Percentiles rank a stretch among this genome's conserved stretches.
Evolutionary conservation across 2,888 invertebrate species (phyloP).

Genomic region (Torymus auratus): DNA sequence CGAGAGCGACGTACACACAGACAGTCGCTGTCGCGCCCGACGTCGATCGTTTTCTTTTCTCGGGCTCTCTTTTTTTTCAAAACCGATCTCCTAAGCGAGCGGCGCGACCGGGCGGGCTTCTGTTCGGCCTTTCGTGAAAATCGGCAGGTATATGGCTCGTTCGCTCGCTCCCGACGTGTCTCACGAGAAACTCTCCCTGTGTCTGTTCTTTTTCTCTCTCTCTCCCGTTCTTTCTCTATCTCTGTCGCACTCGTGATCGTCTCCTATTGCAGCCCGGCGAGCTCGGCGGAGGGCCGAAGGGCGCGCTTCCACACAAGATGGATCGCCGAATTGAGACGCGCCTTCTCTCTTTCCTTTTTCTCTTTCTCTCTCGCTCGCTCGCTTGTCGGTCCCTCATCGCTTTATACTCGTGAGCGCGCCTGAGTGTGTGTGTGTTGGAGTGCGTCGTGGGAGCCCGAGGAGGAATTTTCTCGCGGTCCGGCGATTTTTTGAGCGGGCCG

Average conservation of each 20-base stretch:
- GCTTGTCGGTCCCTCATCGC: neutral
- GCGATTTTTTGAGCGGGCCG: constrained; percentile 59
- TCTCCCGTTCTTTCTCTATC: neutral
- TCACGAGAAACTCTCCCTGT: constrained; percentile 48
- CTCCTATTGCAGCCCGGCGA: constrained; percentile 38
- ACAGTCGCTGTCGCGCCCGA: no score
- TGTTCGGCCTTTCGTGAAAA: constrained; percentile 68
- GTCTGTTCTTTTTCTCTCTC: constrained; percentile 41
- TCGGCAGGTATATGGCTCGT: constrained; percentile 71
- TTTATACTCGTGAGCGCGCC: neutral
- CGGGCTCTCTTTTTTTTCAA: constrained; percentile 1
- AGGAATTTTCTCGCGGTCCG: constrained; percentile 65
- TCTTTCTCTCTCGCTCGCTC: constrained; percentile 25
- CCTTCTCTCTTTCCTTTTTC: constrained; percentile 52
- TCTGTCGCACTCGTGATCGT: constrained; percentile 35
- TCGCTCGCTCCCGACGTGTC: no score
- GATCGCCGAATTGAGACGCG: constrained; percentile 64
- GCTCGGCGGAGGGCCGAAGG: constrained; percentile 53
- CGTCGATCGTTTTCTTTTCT: constrained; percentile 11
- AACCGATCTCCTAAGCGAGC: constrained; percentile 11
- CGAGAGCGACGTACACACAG: neutral
- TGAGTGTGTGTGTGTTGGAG: neutral
- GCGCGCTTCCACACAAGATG: constrained; percentile 62
- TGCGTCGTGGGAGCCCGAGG: constrained; percentile 60
- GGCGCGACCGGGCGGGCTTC: constrained; percentile 32